phyloP scores from a whole-genome alignment of 2,888 invertebrate species.

The Helobdella robusta region DNA sequence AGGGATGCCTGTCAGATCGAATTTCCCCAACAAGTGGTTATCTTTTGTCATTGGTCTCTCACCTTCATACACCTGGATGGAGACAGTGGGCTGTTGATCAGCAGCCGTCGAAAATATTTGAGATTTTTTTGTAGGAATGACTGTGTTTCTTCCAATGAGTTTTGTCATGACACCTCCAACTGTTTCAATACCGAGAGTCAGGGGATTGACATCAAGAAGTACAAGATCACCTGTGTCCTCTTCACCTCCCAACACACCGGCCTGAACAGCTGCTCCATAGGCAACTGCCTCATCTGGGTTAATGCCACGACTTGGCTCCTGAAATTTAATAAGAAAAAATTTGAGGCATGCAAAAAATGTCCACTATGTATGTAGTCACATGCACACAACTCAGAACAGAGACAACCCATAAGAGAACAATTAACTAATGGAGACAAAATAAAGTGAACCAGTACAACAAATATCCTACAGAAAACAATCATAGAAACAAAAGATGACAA shows the following conservation, averaged over 20 bases:
- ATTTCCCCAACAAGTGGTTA: conserved; percentile 94
- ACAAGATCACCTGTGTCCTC: conserved; percentile 90
- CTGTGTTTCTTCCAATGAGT: conserved; percentile 90
- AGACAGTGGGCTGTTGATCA: conserved; percentile 97
- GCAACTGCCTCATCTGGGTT: conserved; percentile 99
- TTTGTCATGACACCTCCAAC: conserved; percentile 99
- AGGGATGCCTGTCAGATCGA: conserved; percentile 91
- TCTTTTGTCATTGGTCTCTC: conserved; percentile 99
- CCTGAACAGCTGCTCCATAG: conserved; percentile 95
- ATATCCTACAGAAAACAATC: not conserved
- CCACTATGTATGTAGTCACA: too few species aligned
- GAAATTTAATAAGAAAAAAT: conserved; percentile 19
- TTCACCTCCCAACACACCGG: conserved; percentile 91
- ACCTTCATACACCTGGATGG: conserved; percentile 91
- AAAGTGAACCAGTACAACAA: not conserved
- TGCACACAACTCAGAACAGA: not conserved
- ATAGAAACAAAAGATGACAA: not conserved
- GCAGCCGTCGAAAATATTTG: conserved; percentile 98
- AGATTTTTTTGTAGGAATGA: conserved; percentile 96
- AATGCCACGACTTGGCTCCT: conserved; percentile 93
- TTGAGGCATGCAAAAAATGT: not conserved
- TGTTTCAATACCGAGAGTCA: conserved; percentile 98
- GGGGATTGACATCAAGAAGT: conserved; percentile 90
- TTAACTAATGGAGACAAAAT: not conserved
- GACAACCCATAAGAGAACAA: not conserved